phyloP scores from a whole-genome alignment of 2,888 invertebrate species.

The Synanthedon andrenaeformis region DNA sequence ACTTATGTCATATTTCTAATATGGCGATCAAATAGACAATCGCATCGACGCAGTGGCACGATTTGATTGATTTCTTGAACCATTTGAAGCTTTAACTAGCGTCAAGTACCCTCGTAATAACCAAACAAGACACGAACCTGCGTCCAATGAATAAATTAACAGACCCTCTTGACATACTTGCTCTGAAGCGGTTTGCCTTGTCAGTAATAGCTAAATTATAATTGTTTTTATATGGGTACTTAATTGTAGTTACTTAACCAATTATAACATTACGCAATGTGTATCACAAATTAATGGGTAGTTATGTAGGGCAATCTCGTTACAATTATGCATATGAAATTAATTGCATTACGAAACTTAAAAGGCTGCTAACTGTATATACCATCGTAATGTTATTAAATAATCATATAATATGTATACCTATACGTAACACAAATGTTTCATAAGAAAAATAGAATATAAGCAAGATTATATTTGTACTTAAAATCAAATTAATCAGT shows the following conservation, averaged over 20 bases:
- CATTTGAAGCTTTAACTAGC: conserved; percentile 34
- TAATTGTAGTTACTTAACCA: conserved; percentile 20
- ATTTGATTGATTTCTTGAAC: conserved; percentile 40
- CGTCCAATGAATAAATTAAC: conserved; percentile 63
- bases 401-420: too few species aligned
- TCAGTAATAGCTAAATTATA: conserved; percentile 43
- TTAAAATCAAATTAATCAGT: too few species aligned
- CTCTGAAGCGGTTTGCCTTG: conserved; percentile 56
- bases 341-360: conserved; percentile 15
- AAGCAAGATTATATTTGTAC: too few species aligned
- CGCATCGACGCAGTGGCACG: conserved; percentile 9
- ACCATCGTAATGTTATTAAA: background rate
- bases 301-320: conserved; percentile 19
- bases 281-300: conserved; percentile 19
- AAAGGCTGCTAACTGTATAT: background rate
- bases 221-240: conserved; percentile 22
- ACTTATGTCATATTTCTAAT: too few species aligned
- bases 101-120: conserved; percentile 40
- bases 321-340: conserved; percentile 8
- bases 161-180: conserved; percentile 65
- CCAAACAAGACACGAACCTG: conserved; percentile 51
- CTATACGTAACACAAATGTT: too few species aligned
- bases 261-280: conserved; percentile 14
- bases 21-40: background rate
- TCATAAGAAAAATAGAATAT: too few species aligned